Evolutionary conservation across 2,888 invertebrate species (phyloP), one percentile per base, ranked within the genome.

Genomic region (Melinaea marsaeus): DNA sequence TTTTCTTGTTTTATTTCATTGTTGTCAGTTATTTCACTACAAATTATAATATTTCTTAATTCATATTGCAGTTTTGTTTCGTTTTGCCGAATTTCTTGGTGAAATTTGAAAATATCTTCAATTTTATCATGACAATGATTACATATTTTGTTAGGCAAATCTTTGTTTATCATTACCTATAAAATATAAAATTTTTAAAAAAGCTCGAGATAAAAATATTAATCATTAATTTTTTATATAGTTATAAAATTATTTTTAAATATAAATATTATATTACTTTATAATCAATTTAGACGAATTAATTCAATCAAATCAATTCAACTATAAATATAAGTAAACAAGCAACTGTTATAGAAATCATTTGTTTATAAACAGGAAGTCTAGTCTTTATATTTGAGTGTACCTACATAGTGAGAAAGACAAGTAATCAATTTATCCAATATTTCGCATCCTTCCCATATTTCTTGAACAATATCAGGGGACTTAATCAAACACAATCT

Each of bases 101-200:
- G 70, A 64, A 81, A 86, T 60, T 69, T 63, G 60, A 72, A 63
- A 1, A 79, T 69, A 57, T 80, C 69, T 57, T 77, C 69, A n/a
- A 84, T 69, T 73, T 74, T 79, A 11, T 72, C 65, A 2, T 72
- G 54, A 64, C 86, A 86, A 9, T 35, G 13, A 7, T 67, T 58
- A 58, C 86, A 86, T 33, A 83, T 65, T 13, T 72, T 69, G n/a
- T 69, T 76, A 1, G 86, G 86, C 0, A 84, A 71, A 1, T 45
- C 59, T 37, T 78, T 58, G 2, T 72, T 69, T 5, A 73, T n/a
- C 32, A 64, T 22, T 57, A 85, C 73, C 85, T 86, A 79, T 11
- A 65, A 67, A 66, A 60, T 45, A 64, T 11, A 33, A 54, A 47
- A 55, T 22, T 51, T 33, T 45, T 34, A 2, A 2, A 9, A 4